Evolutionary conservation across 2,113 vertebrate genomes (phyloP), one percentile per base, ranked within the genome.

Genomic region (Hystrix brachyura): DNA sequence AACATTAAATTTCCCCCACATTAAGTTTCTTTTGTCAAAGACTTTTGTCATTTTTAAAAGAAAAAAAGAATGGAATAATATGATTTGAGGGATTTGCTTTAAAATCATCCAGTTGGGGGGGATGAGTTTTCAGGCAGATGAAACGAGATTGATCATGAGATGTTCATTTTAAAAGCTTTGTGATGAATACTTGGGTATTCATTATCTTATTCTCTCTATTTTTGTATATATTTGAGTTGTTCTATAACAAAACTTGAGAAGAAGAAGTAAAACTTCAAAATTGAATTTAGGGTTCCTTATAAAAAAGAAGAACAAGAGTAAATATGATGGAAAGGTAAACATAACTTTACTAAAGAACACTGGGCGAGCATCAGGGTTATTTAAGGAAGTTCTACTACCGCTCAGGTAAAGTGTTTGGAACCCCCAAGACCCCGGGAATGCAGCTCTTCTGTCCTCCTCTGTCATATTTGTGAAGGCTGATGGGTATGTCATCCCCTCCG

Each of bases 1-100:
- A 90, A 55, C 87, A 87, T 21, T 94, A 76, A 93, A 65, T 87
- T 76, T 96, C 64, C 23, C n/a, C 72, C 60, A 76, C 48, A 60
- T 71, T 67, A 62, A 90, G 51, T 27, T 95, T 64, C 83, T 91
- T 97, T 96, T 96, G 79, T 87, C 86, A 89, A 65, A 79, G 57
- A 53, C 19, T 72, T 80, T 85, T 95, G 59, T 82, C 74, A 85
- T 57, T 96, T 97, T 81, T 51, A 57, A 95, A 91, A 92, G 34
- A 93, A 82, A 18, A 53, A 60, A 94, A 95, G 27, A 17, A 60
- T 87, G 12, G 94, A 80, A 91, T 97, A 91, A 94, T 83, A 78
- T 57, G 55, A 91, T 83, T 69, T 80, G 57, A 83, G 21, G 62
- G 51, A 72, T 85, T 84, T 89, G 19, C 59, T 95, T 88, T 74